phyloP scores from a whole-genome alignment of 2,888 invertebrate species.

The Rhingia rostrata region DNA sequence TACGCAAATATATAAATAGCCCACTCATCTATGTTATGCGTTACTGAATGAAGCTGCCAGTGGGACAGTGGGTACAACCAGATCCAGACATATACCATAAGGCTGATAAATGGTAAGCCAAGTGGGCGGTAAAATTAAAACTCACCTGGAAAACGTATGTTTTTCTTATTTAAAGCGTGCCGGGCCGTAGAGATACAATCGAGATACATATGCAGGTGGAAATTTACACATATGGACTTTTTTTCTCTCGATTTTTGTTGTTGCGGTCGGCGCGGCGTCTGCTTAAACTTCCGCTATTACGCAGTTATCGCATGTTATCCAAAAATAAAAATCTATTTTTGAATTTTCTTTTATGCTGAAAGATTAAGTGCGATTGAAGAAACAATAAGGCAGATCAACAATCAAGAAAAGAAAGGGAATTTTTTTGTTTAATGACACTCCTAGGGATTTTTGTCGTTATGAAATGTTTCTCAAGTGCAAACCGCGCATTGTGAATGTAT shows the following conservation, averaged over 20 bases:
- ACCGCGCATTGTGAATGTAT: too few relatives aligned
- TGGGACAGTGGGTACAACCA: background rate
- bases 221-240: slow-evolving; percentile 4
- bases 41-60: slow-evolving; percentile 24
- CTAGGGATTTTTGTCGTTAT: too few relatives aligned
- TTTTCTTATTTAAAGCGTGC: slow-evolving; percentile 38
- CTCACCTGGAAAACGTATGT: slow-evolving; percentile 49
- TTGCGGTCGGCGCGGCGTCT: background rate
- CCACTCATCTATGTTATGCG: slow-evolving; percentile 35
- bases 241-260: background rate
- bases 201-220: slow-evolving; percentile 40
- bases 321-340: slow-evolving; percentile 32
- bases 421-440: too few relatives aligned
- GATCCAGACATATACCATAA: background rate
- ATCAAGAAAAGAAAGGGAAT: too few relatives aligned
- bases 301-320: slow-evolving; percentile 13
- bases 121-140: slow-evolving; percentile 43
- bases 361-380: slow-evolving; percentile 27
- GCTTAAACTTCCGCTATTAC: slow-evolving; percentile 31
- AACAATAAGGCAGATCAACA: background rate
- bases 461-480: too few relatives aligned
- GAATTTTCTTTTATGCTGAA: background rate
- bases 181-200: background rate
- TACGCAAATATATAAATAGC: slow-evolving; percentile 22
- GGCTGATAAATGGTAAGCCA: slow-evolving; percentile 13